Conservation (phyloP, 1,140 invertebrate species). For the Pantala flavescens region DNA sequence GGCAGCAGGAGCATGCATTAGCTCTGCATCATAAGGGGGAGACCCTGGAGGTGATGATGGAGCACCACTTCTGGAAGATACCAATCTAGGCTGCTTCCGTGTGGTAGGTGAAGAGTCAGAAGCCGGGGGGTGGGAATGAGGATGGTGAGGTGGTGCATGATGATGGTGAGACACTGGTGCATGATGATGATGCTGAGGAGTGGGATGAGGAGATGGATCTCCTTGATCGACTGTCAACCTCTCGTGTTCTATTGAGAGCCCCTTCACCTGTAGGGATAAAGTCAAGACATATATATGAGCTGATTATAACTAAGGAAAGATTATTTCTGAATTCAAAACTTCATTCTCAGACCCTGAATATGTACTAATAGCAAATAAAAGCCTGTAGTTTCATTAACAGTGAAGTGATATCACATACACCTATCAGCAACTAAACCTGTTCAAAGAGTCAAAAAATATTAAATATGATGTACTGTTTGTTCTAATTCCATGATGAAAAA, state of each 20-base stretch:
- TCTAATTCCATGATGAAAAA: too few relatives aligned
- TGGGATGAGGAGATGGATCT: background rate
- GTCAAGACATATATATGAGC: background rate
- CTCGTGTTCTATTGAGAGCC: slow-evolving; percentile 65
- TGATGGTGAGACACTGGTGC: background rate
- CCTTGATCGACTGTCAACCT: slow-evolving; percentile 57
- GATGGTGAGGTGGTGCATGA: background rate
- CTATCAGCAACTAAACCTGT: too few relatives aligned
- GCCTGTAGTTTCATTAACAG: too few relatives aligned
- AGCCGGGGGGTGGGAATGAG: background rate
- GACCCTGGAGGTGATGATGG: background rate
- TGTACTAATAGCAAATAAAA: too few relatives aligned
- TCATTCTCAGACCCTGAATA: too few relatives aligned
- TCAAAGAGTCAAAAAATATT: too few relatives aligned
- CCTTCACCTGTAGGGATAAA: slow-evolving; percentile 50
- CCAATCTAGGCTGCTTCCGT: slow-evolving; percentile 27
- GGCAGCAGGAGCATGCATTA: background rate
- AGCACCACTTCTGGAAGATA: background rate
- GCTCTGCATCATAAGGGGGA: slow-evolving; percentile 2
- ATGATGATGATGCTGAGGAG: slow-evolving; percentile 34
- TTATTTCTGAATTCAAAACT: too few relatives aligned
- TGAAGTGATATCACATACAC: too few relatives aligned
- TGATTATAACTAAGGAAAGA: too few relatives aligned
- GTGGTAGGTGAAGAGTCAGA: slow-evolving; percentile 18
- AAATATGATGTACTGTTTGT: too few relatives aligned